Conservation (phyloP, 2,113 vertebrate species). For the Columba livia region DNA sequence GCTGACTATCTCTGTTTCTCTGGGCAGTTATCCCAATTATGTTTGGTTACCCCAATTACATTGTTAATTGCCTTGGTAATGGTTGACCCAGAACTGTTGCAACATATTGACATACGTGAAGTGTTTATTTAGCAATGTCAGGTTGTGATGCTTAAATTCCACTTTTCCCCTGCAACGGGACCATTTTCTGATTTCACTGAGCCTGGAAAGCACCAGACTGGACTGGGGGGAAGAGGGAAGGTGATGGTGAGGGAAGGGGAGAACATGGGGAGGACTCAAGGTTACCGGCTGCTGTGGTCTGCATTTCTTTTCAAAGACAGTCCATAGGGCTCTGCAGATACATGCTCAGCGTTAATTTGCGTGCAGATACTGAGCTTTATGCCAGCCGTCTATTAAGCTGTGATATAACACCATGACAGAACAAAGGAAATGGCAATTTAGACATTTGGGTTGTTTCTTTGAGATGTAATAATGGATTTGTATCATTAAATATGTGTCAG, state of each 20-base stretch:
- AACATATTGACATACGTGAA: not conserved
- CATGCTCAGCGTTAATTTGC: fast-evolving
- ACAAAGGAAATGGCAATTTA: not conserved
- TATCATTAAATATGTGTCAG: fast-evolving
- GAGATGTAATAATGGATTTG: not conserved
- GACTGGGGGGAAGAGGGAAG: not conserved
- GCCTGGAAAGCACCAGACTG: not conserved
- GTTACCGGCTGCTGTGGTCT: not conserved
- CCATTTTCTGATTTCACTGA: not conserved
- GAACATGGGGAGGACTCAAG: not conserved
- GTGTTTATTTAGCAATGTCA: not conserved
- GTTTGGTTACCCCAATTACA: not conserved
- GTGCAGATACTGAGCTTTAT: not conserved
- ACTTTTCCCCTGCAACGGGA: not conserved
- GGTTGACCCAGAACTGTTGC: not conserved
- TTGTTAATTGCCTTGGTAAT: not conserved
- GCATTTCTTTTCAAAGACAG: not conserved
- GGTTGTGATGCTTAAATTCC: not conserved
- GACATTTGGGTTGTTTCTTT: not conserved
- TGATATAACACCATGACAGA: not conserved
- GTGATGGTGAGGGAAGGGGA: not conserved
- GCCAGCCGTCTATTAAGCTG: not conserved
- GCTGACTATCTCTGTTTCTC: not conserved
- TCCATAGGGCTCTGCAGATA: not conserved
- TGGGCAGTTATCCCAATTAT: not conserved